Percentiles rank a stretch among this genome's conserved stretches.
Conservation (phyloP, 1,140 invertebrate genomes). For the Daktulosphaira vitifoliae region DNA sequence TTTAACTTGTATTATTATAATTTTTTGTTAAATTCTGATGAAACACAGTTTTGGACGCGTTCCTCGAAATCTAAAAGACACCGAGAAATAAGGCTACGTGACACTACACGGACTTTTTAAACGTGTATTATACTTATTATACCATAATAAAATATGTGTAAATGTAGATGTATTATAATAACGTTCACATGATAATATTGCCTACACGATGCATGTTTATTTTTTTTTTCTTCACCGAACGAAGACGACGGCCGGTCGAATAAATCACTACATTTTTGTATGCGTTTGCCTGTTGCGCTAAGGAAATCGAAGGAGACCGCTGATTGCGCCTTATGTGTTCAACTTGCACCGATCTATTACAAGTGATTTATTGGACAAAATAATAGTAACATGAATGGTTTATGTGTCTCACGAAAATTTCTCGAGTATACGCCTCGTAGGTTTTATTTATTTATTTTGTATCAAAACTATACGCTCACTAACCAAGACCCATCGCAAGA, state of each 20-base stretch:
- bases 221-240: conserved; percentile 13
- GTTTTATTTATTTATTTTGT: background rate
- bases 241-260: conserved; percentile 11
- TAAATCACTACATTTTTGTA: conserved; percentile 27
- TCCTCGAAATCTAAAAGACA: conserved; percentile 1
- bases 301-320: too few species aligned
- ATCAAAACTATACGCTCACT: background rate
- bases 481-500: background rate
- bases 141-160: background rate
- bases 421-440: conserved; percentile 17
- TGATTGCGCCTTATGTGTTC: conserved; percentile 14
- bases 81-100: conserved; percentile 29
- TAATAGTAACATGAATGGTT: conserved; percentile 31
- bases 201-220: background rate
- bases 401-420: conserved; percentile 21
- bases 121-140: too few species aligned
- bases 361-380: conserved; percentile 31
- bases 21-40: conserved; percentile 3
- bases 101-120: conserved; percentile 1
- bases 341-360: conserved; percentile 16
- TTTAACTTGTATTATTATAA: too few species aligned
- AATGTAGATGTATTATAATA: background rate
- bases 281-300: background rate
- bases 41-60: background rate
- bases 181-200: background rate